phyloP scores from a whole-genome alignment of 2,797 vertebrate genomes.

The Otus scops region DNA sequence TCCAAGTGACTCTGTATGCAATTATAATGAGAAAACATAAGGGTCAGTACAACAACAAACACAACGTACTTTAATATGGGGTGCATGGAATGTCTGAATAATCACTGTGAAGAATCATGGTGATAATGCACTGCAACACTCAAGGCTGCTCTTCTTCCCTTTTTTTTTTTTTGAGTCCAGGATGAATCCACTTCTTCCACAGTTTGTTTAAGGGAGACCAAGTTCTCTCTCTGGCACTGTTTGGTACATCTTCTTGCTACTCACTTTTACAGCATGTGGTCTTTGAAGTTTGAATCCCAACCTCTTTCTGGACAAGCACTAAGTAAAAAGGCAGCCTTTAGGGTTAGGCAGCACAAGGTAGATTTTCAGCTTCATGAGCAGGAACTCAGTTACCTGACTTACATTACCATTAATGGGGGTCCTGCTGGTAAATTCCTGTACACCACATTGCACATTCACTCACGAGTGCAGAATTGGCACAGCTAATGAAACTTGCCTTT shows the following conservation, averaged over 20 bases:
- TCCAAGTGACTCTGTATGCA: not conserved
- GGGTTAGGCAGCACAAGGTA: not conserved
- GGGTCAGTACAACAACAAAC: not conserved
- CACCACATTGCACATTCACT: slow-evolving; percentile 56
- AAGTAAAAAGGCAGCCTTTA: slow-evolving; percentile 28
- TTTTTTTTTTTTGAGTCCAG: not conserved
- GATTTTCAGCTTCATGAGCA: slow-evolving; percentile 48
- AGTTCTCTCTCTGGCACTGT: not conserved
- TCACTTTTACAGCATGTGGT: slow-evolving; percentile 39
- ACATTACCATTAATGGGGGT: slow-evolving; percentile 45
- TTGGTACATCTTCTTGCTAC: not conserved
- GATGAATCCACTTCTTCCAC: not conserved
- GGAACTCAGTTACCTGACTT: slow-evolving; percentile 52
- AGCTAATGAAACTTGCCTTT: slow-evolving; percentile 66
- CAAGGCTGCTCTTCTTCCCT: not conserved
- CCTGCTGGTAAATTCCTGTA: slow-evolving; percentile 68
- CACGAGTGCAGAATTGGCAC: slow-evolving; percentile 56
- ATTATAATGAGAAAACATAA: not conserved
- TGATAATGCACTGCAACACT: not conserved
- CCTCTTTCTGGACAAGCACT: not conserved
- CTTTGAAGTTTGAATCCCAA: slow-evolving; percentile 47
- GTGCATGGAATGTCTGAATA: not conserved
- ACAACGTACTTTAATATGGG: not conserved
- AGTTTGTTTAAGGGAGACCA: not conserved
- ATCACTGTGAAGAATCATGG: not conserved